phyloP scores from a whole-genome alignment of 2,113 vertebrate genomes.

The Oxyruncus cristatus region DNA sequence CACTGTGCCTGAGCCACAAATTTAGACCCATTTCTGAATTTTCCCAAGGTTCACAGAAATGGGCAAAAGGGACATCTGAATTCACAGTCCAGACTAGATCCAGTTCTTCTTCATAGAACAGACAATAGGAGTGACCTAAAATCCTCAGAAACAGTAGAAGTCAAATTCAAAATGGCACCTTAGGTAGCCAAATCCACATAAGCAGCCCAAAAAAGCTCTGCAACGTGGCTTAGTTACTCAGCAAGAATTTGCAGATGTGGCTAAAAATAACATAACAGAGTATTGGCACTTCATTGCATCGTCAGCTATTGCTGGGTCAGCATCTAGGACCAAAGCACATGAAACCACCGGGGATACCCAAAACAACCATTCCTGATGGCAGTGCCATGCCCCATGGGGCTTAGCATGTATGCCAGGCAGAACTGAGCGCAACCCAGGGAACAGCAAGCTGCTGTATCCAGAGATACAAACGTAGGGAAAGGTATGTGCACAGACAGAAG shows the following conservation, averaged over 20 bases:
- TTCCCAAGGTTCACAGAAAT: slow-evolving; percentile 25
- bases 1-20: slow-evolving; percentile 13
- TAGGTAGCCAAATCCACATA: neutral
- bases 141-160: neutral
- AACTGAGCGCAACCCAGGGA: neutral
- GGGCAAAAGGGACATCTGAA: neutral
- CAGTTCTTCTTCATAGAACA: neutral
- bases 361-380: neutral
- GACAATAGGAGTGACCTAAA: neutral
- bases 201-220: neutral
- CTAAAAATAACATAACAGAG: neutral
- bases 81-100: neutral
- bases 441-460: neutral
- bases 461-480: neutral
- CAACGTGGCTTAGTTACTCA: neutral
- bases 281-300: neutral
- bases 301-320: neutral
- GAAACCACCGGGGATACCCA: fast-evolving
- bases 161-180: neutral
- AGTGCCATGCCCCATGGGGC: neutral
- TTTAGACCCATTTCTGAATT: slow-evolving; percentile 28
- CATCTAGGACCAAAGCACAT: neutral
- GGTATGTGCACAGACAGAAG: neutral
- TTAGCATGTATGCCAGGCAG: neutral
- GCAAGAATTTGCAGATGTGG: neutral